phyloP scores from a whole-genome alignment of 2,888 invertebrate genomes.

The Megastigmus dorsalis region DNA sequence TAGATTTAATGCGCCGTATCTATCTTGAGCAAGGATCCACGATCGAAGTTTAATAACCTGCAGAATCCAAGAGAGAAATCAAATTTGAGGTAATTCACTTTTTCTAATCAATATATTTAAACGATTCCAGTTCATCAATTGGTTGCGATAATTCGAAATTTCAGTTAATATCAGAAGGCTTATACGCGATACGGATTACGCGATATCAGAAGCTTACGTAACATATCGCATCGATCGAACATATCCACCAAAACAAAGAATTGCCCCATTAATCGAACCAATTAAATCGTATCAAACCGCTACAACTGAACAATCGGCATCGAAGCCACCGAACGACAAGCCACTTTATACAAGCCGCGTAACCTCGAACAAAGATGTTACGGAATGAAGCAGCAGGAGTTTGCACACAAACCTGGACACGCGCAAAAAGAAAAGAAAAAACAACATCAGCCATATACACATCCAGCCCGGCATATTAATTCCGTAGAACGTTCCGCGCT shows the following conservation, averaged over 20 bases:
- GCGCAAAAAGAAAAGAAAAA: not conserved
- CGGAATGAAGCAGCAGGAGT: not conserved
- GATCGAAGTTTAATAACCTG: too few relatives aligned
- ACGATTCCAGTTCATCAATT: not conserved
- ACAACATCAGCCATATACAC: not conserved
- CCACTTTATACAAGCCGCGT: too few relatives aligned
- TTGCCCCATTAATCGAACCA: conserved; percentile 11
- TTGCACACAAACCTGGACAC: not conserved
- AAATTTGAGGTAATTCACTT: too few relatives aligned
- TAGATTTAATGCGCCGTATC: too few relatives aligned
- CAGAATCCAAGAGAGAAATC: too few relatives aligned
- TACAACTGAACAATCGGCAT: not conserved
- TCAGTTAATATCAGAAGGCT: too few relatives aligned
- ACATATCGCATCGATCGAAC: not conserved
- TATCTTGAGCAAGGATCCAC: too few relatives aligned
- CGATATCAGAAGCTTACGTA: not conserved
- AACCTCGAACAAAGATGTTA: too few relatives aligned
- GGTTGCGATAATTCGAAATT: too few relatives aligned
- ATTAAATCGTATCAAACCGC: conserved; percentile 26
- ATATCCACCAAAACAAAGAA: not conserved
- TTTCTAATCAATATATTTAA: not conserved
- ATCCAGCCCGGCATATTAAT: not conserved
- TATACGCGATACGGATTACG: not conserved
- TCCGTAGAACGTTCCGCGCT: not conserved
- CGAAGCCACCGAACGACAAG: too few relatives aligned